Conservation (phyloP, 2,797 vertebrate genomes). For the Clarias fuscus region DNA sequence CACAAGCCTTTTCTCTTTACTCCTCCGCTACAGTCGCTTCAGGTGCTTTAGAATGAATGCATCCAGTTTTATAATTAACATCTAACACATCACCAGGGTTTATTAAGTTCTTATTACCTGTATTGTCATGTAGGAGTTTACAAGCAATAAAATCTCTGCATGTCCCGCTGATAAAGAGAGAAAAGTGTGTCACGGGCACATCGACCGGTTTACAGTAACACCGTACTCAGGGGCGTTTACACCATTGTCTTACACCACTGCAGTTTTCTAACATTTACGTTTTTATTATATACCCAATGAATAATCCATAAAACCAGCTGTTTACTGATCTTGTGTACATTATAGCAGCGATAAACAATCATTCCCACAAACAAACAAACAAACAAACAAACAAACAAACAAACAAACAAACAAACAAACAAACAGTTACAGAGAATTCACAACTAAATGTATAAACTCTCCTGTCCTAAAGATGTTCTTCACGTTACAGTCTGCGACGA, state of each 20-base stretch:
- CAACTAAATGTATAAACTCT: too few species aligned
- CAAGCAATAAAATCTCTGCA: background rate
- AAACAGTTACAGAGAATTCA: too few species aligned
- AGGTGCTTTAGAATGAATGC: background rate
- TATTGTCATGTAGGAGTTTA: background rate
- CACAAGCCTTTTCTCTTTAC: background rate
- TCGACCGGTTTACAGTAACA: too few species aligned
- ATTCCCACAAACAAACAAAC: too few species aligned
- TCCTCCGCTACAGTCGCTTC: background rate
- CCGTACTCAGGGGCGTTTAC: too few species aligned
- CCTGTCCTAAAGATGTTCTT: background rate
- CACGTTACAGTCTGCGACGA: background rate
- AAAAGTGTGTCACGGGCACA: too few species aligned
- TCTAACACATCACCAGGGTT: too few species aligned
- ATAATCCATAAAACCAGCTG: background rate
- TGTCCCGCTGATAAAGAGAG: too few species aligned
- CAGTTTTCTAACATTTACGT: background rate
- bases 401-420: too few species aligned
- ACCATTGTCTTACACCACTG: background rate
- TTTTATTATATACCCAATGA: background rate
- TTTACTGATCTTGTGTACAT: background rate
- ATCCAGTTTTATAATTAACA: background rate
- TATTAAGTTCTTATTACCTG: background rate
- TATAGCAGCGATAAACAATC: too few species aligned
- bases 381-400: too few species aligned